Base-by-base conservation (phyloP, 2,113 vertebrate species). In the Xenopus borealis region DNA sequence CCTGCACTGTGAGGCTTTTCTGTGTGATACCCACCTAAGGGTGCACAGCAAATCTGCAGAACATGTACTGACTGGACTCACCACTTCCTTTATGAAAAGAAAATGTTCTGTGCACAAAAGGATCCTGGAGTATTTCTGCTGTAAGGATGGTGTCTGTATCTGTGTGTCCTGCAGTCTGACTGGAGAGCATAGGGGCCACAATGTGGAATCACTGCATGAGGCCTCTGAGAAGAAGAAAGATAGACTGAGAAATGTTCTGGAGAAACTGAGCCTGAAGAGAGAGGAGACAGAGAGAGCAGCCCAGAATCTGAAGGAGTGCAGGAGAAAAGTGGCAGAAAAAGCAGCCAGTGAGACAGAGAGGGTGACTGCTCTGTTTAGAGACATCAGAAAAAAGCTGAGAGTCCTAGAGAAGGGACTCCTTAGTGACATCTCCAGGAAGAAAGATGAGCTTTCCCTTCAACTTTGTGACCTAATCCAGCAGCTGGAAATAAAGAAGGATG, bases 141-240 rank as follows among this genome's bases (percentile, higher is more conserved):
- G 30, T 3, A 18, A 44, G 52, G 72, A 73, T 14, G 52, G 47
- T 1, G 40, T 53, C 1, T 66, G 62, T 30, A 59, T 66, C 18
- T 73, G 72, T 10, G 72, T 66, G 40, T 73, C 62, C 52, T 66
- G 72, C 19, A 59, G 63, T 19, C 50, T 64, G 50, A 53, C 55
- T 19, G 72, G 72, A 47, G 72, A 73, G 7, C 72, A 73, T 16
- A 50, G 63, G 18, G 63, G 63, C 0, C 72, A 73, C 45, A 47
- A 66, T 5, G 72, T 73, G 33, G 52, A 64, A 7, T 52, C 66
- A 1, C 72, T 73, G 33, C 45, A 66, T 19, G 72, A 66, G 20
- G 72, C 62, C 9, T 73, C 72, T n/a, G 55, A 73, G 62, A 66
- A 66, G 19, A 73, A 73, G 52, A 73, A 66, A 18, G 62, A 73